Conservation (phyloP, 2,797 vertebrate species). For the Gymnocypris eckloni region DNA sequence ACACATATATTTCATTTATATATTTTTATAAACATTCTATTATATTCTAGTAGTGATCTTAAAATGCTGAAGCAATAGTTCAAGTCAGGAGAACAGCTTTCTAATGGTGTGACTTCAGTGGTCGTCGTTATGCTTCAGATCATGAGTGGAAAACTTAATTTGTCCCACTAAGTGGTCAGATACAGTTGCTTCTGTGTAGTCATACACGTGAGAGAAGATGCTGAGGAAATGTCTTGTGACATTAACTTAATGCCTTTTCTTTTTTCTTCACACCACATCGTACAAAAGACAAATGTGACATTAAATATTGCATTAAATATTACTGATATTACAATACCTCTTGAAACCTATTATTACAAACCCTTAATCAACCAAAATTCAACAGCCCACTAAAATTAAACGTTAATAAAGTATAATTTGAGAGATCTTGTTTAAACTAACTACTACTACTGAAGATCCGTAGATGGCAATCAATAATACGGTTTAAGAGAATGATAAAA, state of each 20-base stretch:
- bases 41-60: not conserved
- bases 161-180: constrained; percentile 62
- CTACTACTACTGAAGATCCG: not conserved
- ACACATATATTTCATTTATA: not conserved
- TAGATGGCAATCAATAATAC: not conserved
- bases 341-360: not conserved
- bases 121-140: constrained; percentile 31
- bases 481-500: not conserved
- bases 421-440: not conserved
- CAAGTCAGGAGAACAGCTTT: constrained; percentile 14
- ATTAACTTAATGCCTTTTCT: constrained; percentile 34
- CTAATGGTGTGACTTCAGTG: constrained; percentile 34
- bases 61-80: not conserved
- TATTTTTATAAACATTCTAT: not conserved
- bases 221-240: constrained; percentile 61
- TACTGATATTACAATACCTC: not conserved
- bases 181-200: constrained; percentile 56
- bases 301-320: not conserved
- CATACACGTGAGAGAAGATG: constrained; percentile 53
- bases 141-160: constrained; percentile 60
- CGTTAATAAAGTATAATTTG: not conserved
- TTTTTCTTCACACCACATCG: not conserved
- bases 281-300: not conserved
- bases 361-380: not conserved
- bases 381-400: not conserved